Conservation (phyloP, 30 jellyfish, hydroid and myxozoan species). For the Clytia hemisphaerica region DNA sequence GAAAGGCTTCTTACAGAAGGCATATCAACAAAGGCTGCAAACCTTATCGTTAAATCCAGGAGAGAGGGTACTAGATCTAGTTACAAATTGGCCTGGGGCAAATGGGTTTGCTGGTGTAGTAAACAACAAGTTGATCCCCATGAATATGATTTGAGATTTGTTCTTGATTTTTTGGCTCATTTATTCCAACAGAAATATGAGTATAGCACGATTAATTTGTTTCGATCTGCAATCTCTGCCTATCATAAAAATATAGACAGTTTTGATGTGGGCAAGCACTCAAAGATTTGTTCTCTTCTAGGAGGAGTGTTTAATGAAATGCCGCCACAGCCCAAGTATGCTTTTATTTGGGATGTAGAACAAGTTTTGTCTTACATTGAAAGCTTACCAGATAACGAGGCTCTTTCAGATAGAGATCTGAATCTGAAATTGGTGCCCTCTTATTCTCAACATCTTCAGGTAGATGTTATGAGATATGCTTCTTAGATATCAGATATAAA, state of each 20-base stretch:
- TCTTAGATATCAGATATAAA: neutral
- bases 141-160: no score
- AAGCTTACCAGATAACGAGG: neutral
- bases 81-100: conserved; percentile 38
- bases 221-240: conserved; percentile 25
- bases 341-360: conserved; percentile 34
- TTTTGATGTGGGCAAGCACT: conserved; percentile 23
- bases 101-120: conserved; percentile 30
- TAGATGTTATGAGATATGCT: conserved; percentile 13
- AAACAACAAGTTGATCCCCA: conserved; percentile 34
- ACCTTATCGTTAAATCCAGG: conserved; percentile 28
- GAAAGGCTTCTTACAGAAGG: conserved; percentile 18
- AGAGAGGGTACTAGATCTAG: conserved; percentile 15
- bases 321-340: conserved; percentile 32
- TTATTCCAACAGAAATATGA: conserved; percentile 8
- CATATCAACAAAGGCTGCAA: conserved; percentile 22
- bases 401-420: conserved; percentile 9
- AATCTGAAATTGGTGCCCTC: conserved; percentile 5
- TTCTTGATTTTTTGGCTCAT: conserved; percentile 15
- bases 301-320: conserved; percentile 26
- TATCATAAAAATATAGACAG: neutral
- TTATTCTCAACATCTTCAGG: conserved; percentile 7
- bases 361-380: conserved; percentile 19
- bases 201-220: conserved; percentile 1
- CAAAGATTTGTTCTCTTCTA: conserved; percentile 3